These are phyloP conservation scores for Orientallactaga sibirica DNA, from an alignment of 2,797 vertebrate genomes.

Conservation along the genomic window DNA sequence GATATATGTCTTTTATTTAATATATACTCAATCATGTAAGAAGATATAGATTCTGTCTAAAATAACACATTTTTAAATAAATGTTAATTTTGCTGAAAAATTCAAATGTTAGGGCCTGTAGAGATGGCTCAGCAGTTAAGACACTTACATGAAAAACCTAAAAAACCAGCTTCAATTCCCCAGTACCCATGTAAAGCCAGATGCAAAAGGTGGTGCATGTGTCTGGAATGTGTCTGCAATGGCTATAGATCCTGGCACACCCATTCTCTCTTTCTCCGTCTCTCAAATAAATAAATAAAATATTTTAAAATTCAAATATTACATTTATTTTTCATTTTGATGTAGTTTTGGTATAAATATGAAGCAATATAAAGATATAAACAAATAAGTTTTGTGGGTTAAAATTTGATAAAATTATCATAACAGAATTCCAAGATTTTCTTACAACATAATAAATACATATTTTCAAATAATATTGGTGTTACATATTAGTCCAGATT, in stretches of 20 bases:
- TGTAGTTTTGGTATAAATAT: neutral
- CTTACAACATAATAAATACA: neutral
- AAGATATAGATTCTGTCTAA: neutral
- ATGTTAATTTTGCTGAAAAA: too few relatives aligned
- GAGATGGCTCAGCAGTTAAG: too few relatives aligned
- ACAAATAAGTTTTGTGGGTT: neutral
- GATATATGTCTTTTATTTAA: neutral
- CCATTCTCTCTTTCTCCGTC: too few relatives aligned
- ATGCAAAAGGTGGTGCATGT: too few relatives aligned
- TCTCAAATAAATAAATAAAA: too few relatives aligned
- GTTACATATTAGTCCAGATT: neutral
- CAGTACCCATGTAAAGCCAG: too few relatives aligned
- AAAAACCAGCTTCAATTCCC: too few relatives aligned
- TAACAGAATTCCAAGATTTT: neutral
- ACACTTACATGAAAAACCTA: too few relatives aligned
- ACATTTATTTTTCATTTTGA: neutral
- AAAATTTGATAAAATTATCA: neutral
- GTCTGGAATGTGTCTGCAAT: too few relatives aligned
- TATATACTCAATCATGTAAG: neutral
- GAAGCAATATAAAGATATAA: slow-evolving; percentile 5
- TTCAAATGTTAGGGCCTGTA: too few relatives aligned
- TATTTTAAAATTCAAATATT: neutral
- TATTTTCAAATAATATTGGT: neutral
- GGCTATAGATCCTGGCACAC: too few relatives aligned
- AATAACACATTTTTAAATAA: neutral